phyloP scores from a whole-genome alignment of 2,797 vertebrate species.

The Nannoperca australis region DNA sequence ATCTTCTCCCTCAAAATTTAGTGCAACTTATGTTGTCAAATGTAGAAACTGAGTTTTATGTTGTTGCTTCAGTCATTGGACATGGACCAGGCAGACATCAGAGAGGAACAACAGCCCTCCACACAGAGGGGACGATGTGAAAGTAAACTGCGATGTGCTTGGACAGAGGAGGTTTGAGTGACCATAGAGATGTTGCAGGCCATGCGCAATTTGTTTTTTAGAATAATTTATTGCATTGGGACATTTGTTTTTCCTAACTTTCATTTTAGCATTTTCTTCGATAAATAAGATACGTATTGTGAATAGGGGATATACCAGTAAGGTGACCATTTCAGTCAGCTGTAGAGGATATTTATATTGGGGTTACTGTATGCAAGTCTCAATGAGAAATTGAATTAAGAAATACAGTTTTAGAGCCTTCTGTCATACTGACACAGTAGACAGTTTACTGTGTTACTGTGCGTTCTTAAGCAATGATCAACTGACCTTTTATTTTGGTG shows the following conservation, averaged over 20 bases:
- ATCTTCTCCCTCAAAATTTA: not conserved
- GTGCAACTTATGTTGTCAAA: not conserved
- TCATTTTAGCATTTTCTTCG: not conserved
- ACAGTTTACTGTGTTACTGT: not conserved
- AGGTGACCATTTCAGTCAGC: not conserved
- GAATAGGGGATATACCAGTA: not conserved
- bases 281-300: not conserved
- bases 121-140: not conserved
- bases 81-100: not conserved
- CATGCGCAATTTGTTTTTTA: not conserved
- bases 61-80: not conserved
- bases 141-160: not conserved
- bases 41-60: not conserved
- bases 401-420: not conserved
- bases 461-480: not conserved
- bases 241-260: not conserved
- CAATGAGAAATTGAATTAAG: not conserved
- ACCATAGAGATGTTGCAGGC: not conserved
- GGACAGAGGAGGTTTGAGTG: not conserved
- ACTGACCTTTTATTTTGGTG: not conserved
- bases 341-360: not conserved
- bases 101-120: not conserved
- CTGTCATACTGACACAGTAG: conserved; percentile 1
- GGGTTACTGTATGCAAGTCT: not conserved
- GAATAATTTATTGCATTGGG: not conserved